Conservation (phyloP, 2,888 invertebrate species). For the Rhimphoctona megacephalus region DNA sequence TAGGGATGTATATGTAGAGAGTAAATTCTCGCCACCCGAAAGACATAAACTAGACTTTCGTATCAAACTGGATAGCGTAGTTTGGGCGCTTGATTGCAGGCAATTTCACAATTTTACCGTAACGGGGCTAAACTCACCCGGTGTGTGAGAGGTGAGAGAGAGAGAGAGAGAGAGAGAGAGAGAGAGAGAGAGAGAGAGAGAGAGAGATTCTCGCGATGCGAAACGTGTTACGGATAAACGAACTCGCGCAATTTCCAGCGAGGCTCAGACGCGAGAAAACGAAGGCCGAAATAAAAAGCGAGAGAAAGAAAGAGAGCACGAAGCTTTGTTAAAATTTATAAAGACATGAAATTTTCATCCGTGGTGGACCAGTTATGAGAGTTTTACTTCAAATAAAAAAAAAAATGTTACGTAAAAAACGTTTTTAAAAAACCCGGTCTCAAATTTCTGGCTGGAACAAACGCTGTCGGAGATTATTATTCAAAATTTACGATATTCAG, state of each 20-base stretch:
- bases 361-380: not conserved
- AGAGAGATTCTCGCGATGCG: slow-evolving; percentile 53
- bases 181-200: slow-evolving; percentile 9
- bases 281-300: slow-evolving; percentile 22
- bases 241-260: slow-evolving; percentile 58
- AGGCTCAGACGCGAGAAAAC: slow-evolving; percentile 43
- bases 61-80: slow-evolving; percentile 67
- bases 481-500: not conserved
- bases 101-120: slow-evolving; percentile 68
- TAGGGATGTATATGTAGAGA: slow-evolving; percentile 21
- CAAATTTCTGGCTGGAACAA: not conserved
- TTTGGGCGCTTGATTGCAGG: slow-evolving; percentile 68
- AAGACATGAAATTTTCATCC: slow-evolving; percentile 13
- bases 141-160: slow-evolving; percentile 13
- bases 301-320: not conserved
- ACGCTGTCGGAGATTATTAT: not conserved
- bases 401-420: not conserved
- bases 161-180: not conserved
- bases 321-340: slow-evolving; percentile 17
- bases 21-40: slow-evolving; percentile 58
- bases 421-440: not conserved
- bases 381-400: slow-evolving; percentile 4
- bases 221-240: slow-evolving; percentile 68
- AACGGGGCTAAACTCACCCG: slow-evolving; percentile 45
- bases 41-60: slow-evolving; percentile 67